Evolutionary conservation across 2,888 invertebrate genomes (phyloP), one percentile per base, ranked within the genome.

Genomic region (Pseudolycoriella hygida): DNA sequence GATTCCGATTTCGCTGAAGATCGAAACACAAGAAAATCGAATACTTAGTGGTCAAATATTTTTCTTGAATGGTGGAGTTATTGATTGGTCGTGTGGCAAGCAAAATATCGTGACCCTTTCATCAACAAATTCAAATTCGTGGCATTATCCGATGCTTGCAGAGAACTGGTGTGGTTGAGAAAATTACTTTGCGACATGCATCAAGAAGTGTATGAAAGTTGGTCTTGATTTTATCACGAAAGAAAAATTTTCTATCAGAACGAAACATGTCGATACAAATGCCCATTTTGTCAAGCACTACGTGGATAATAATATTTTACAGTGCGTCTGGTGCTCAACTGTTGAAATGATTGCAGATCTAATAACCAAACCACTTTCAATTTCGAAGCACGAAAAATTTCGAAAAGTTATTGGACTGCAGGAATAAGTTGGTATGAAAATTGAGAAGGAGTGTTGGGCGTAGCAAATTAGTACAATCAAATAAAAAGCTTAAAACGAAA

Each of bases 1-100:
- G 25, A 25, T 25, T 4, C 25, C 4, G 25, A 25, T 25, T 25
- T 25, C 8, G 25, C 25, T 25, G 25, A 25, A 25, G 25, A 25
- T 25, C 8, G 25, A 8, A 4, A 4, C 4, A 25, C 25, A 25
- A 25, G 57, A 40, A 58, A 57, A 46, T 60, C 57, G 8, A 56
- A 54, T 45, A n/a, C n/a, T n/a, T n/a, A 57, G 53, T 40, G 58
- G 58, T 11, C 55, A 53, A 39, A 4, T 59, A 43, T 52, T 51
- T 25, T 38, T 31, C 2, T 40, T 46, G 25, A 40, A 44, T 45
- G 48, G 50, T 40, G 51, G 50, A 30, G 34, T 52, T 4, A 51
- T 58, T 2, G 54, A 51, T 43, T 58, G 59, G 58, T 40, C 47
- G 12, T 53, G 54, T 42, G 42, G 47, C 12, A 56, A 55, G 18